Evolutionary conservation across 2,113 vertebrate genomes (phyloP), one percentile per base, ranked within the genome.

Genomic region (Coturnix japonica): DNA sequence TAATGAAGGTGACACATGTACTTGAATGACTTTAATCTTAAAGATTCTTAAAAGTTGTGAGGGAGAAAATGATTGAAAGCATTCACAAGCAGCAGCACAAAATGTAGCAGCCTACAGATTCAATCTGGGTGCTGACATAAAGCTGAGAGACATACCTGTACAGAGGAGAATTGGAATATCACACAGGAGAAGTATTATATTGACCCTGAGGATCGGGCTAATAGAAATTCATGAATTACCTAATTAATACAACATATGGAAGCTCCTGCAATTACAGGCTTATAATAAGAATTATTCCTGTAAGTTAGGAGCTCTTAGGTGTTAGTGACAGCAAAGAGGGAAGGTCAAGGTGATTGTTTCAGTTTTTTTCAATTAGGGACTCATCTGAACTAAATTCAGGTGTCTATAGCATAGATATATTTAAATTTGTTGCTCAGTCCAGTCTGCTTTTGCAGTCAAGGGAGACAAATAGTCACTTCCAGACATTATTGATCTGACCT

Each of bases 401-500:
- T 85, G 60, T 59, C 73, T 87, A 35, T 26, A 35, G 10, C 8
- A 47, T 21, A 93, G 77, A 78, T 11, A 7, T 56, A 64, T 75
- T 87, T 75, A 13, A 7, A 26, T 30, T 75, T 26, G 47, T 41
- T 79, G 8, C 13, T 87, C 59, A 60, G 75, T 16, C n/a, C 37
- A 76, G 35, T 25, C 81, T 91, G 53, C 35, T 89, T 93, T 76
- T 76, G 57, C 71, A 95, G 87, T 65, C 74, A 73, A 80, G 81
- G 33, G 41, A 92, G 59, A 80, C 22, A 49, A 94, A 88, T 35
- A 87, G 31, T 33, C 63, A 70, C 28, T 82, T 92, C 80, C 67
- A 92, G 90, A 89, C 67, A 8, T 76, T 93, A 94, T 89, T 89
- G 94, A 95, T 89, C 60, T 64, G 75, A 76, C 71, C 75, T 94